These are phyloP conservation scores for Drosophila rellima DNA, from an alignment of 2,888 invertebrate species.

Conservation along the genomic window DNA sequence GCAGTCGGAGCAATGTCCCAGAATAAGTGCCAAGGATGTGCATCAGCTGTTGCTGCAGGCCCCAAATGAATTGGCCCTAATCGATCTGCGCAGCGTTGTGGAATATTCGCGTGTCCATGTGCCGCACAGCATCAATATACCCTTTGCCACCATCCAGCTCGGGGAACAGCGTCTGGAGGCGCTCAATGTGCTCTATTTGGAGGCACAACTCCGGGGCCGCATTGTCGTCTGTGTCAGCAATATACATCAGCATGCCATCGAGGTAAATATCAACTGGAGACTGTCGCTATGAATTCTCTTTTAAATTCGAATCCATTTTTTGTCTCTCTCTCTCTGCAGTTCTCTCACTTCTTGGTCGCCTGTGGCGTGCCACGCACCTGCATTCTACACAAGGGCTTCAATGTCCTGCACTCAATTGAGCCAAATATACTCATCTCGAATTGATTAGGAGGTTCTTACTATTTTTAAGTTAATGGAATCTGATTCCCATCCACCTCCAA, in stretches of 20 bases:
- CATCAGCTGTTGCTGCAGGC: slow-evolving; percentile 89
- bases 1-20: slow-evolving; percentile 91
- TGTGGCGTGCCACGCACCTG: slow-evolving; percentile 93
- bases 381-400: slow-evolving; percentile 94
- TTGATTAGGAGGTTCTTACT: slow-evolving; percentile 54
- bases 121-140: slow-evolving; percentile 94
- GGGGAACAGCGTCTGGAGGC: slow-evolving; percentile 90
- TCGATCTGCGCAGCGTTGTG: slow-evolving; percentile 88
- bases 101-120: slow-evolving; percentile 91
- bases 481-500: neutral
- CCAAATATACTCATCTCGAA: slow-evolving; percentile 87
- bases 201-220: slow-evolving; percentile 88
- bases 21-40: slow-evolving; percentile 95
- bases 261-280: slow-evolving; percentile 87
- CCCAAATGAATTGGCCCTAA: slow-evolving; percentile 87
- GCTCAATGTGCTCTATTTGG: slow-evolving; percentile 88
- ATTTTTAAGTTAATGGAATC: slow-evolving; percentile 6
- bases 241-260: slow-evolving; percentile 91
- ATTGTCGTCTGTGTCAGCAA: slow-evolving; percentile 92
- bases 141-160: slow-evolving; percentile 92
- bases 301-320: neutral
- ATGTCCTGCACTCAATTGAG: slow-evolving; percentile 90
- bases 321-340: slow-evolving; percentile 86
- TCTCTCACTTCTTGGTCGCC: slow-evolving; percentile 93
- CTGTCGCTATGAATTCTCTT: neutral